A percentile compares a stretch with the other conserved stretches of the same genome.
Evolutionary conservation across 2,888 invertebrate species (phyloP).

Genomic region (Eupithecia exiguata): DNA sequence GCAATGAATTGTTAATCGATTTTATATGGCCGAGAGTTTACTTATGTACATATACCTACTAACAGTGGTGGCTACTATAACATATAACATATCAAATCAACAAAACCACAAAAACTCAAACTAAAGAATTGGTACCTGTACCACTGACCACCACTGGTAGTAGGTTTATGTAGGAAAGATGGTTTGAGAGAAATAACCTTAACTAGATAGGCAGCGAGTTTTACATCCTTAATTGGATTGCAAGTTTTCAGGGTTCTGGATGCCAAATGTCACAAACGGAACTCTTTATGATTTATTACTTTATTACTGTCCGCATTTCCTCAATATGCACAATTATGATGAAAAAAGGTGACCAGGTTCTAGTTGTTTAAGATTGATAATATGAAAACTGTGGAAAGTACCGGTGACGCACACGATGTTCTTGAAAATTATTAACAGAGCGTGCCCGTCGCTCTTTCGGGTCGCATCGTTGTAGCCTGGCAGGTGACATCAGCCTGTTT

Average conservation of each 20-base stretch:
- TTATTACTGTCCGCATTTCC: background rate
- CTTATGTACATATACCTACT: background rate
- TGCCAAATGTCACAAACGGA: background rate
- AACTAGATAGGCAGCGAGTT: background rate
- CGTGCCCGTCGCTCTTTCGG: background rate
- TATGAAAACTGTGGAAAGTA: background rate
- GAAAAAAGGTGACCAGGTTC: background rate
- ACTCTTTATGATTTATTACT: background rate
- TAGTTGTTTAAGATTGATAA: background rate
- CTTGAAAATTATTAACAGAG: background rate
- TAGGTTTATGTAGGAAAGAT: no score
- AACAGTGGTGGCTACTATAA: no score
- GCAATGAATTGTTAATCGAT: slow-evolving; percentile 13
- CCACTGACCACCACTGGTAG: no score
- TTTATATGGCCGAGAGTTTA: background rate
- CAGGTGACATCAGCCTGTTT: background rate
- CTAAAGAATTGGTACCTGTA: no score
- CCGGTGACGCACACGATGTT: background rate
- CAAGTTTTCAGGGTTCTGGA: background rate
- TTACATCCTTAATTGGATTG: background rate
- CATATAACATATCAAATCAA: no score
- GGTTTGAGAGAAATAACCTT: background rate
- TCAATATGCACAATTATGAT: background rate
- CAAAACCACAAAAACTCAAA: no score
- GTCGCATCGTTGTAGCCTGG: background rate